Evolutionary conservation across 2,113 vertebrate species (phyloP).

Genomic region (Nothobranchius furzeri): DNA sequence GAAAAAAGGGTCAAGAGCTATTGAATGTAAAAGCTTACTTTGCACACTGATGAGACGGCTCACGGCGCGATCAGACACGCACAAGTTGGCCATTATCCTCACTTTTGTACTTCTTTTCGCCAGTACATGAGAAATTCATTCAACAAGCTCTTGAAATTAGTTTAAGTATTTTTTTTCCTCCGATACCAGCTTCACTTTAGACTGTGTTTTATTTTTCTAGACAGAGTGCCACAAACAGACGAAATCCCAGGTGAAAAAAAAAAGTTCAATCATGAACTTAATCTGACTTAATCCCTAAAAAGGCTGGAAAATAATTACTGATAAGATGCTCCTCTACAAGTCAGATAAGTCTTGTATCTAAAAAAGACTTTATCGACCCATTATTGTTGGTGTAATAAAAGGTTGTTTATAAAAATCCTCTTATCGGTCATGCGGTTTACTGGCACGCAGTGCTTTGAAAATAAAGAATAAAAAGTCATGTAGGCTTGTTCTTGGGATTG

Average conservation of each 20-base stretch:
- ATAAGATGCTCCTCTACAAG: constrained; percentile 58
- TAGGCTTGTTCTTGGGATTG: background rate
- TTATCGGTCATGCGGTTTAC: constrained; percentile 61
- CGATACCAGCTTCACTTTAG: constrained; percentile 28
- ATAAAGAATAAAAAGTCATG: constrained; percentile 14
- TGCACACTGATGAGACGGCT: background rate
- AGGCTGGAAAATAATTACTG: constrained; percentile 60
- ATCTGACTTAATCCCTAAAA: constrained; percentile 65
- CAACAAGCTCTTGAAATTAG: constrained; percentile 13
- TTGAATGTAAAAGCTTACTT: background rate
- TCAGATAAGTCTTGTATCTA: constrained; percentile 59
- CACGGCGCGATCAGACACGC: background rate
- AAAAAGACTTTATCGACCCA: constrained; percentile 31
- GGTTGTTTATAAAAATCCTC: constrained; percentile 37
- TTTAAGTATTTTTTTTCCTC: constrained; percentile 15
- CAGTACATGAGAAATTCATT: background rate
- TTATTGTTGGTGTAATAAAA: constrained; percentile 58
- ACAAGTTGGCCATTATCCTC: background rate
- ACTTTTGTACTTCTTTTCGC: background rate
- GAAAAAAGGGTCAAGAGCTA: background rate
- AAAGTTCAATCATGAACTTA: constrained; percentile 44
- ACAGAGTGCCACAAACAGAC: constrained; percentile 41
- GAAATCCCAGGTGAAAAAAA: constrained; percentile 42
- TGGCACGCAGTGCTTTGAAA: constrained; percentile 56
- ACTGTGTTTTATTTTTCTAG: constrained; percentile 32